Base-by-base conservation (phyloP, 2,797 vertebrate species). In the Phoxinus dragarum region DNA sequence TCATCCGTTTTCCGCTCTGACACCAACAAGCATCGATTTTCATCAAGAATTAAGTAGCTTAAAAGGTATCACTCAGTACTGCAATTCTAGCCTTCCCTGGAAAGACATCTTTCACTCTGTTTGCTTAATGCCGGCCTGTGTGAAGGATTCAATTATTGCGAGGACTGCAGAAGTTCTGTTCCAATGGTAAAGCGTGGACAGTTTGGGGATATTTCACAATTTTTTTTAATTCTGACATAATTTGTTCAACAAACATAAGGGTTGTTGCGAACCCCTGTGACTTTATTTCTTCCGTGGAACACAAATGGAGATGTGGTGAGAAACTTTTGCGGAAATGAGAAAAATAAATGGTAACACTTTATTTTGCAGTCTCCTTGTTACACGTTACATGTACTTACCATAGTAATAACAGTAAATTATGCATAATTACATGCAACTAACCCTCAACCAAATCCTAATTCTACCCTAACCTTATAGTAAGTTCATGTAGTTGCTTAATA, bases 1-100 rank as follows among this genome's bases (percentile, higher is more conserved):
- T 88, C 87, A 80, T 86, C 84, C 85, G 84, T 86, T 86, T 88
- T 81, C 68, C 36, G n/a, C 80, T 49, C 66, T 49, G 72, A 86
- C 84, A 86, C 76, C 81, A 88, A 88, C 31, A 49, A 75, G 64
- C 73, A 88, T 88, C n/a, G 84, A 88, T 88, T 88, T 88, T 86
- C 87, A 88, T 86, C 81, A 88, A 61, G 84, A 86, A 86, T 88
- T 88, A 86, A 86, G 84, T 82, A 86, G 80, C 84, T 84, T 86
- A 86, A 88, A 85, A 88, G 87, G 76, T 78, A 82, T 88, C 81
- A 88, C 81, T 82, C 84, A 80, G 77, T 68, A 69, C 75, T 83
- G 84, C 85, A 86, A 88, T 80, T 67, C 84, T 80, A 88, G 75
- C 81, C 40, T 59, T 86, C 31, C 2, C 69, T 76, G 23, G 61